Conservation (phyloP, 1,140 invertebrate genomes). For the Cardiocondyla obscurior region DNA sequence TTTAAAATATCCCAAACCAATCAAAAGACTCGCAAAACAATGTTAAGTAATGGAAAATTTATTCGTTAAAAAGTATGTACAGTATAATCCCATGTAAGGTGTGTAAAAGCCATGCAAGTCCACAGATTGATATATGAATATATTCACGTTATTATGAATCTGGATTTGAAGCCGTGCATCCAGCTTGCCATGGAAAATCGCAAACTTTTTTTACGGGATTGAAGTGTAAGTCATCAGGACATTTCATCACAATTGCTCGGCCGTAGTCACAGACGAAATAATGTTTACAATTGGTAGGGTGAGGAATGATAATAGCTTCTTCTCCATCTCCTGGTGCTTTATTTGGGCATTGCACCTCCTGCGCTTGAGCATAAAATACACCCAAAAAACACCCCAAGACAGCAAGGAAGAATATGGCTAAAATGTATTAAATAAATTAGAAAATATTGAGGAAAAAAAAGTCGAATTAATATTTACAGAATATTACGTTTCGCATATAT, state of each 20-base stretch:
- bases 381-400: constrained; percentile 5
- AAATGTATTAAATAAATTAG: constrained; percentile 15
- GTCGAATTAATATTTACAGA: background rate
- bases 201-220: constrained; percentile 84
- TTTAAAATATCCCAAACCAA: constrained; percentile 61
- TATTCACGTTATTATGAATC: background rate
- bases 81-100: background rate
- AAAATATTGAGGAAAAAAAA: background rate
- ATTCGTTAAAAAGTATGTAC: background rate
- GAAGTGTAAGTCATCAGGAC: constrained; percentile 84
- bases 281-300: constrained; percentile 84
- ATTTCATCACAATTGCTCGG: constrained; percentile 80
- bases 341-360: constrained; percentile 61
- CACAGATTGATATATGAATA: background rate
- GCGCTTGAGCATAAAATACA: constrained; percentile 2
- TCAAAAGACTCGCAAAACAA: no score
- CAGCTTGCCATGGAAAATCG: constrained; percentile 84
- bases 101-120: background rate
- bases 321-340: constrained; percentile 44
- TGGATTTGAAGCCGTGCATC: constrained; percentile 75
- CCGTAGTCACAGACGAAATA: constrained; percentile 86
- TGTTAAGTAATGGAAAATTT: constrained; percentile 5
- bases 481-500: background rate
- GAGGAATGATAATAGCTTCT: constrained; percentile 79
- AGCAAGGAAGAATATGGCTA: constrained; percentile 21